Base-by-base conservation (phyloP, 2,113 vertebrate species). In the Perognathus longimembris region DNA sequence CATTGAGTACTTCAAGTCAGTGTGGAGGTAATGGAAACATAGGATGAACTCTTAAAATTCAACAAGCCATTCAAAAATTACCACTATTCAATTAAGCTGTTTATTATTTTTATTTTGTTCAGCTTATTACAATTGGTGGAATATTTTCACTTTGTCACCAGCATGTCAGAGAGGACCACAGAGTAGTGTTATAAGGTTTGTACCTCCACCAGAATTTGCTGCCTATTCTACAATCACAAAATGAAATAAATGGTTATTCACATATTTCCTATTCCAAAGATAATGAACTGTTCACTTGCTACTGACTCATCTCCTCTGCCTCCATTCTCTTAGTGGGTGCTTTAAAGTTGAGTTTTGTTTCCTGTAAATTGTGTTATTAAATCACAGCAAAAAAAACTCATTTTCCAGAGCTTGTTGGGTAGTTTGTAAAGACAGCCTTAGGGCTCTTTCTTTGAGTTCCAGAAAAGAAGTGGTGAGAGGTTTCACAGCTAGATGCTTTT, bases 81-180 rank as follows among this genome's bases (percentile, higher is more conserved):
- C 28, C 70, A 94, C 89, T 59, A 75, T 87, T 82, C 69, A 95
- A 97, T 97, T 97, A 95, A 97, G 92, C 87, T 96, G 94, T 97
- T 98, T 54, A 17, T 54, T 97, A 95, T 97, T 97, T 97, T 97
- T 97, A 63, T 96, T 97, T 96, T 54, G 50, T 54, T 96, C 81
- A 36, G 78, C 92, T 80, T 95, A 96, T 97, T 96, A 96, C 84
- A 96, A 97, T 95, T 91, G 92, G 94, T 95, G 95, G 78, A 86
- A 36, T 90, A 92, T 84, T 93, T 96, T 95, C 91, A 96, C 93
- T 88, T 92, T 94, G 95, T 71, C 76, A 95, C 78, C 50, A 21
- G 61, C 73, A 88, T 95, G 71, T 85, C 36, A 89, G 50, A 70
- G 45, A 64, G 77, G 57, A 85, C 73, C 38, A 71, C 40, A 61